These are phyloP conservation scores for Synanthedon tipuliformis DNA, from an alignment of 2,888 invertebrate genomes.

Conservation along the genomic window DNA sequence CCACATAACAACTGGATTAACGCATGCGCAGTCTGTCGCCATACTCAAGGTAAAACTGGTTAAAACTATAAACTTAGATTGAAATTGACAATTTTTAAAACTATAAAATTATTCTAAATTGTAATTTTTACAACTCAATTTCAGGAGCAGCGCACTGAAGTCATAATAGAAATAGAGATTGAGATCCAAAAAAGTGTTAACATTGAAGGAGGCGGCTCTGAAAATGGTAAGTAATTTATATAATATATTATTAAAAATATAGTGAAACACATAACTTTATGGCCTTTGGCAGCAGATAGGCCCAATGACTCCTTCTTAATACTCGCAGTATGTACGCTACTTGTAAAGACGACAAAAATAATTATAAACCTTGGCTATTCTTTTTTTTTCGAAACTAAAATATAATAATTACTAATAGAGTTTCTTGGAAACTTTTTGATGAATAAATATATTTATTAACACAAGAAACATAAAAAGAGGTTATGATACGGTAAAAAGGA, in stretches of 20 bases:
- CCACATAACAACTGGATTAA: slow-evolving; percentile 82
- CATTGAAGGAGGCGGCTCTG: slow-evolving; percentile 49
- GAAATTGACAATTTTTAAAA: slow-evolving; percentile 1
- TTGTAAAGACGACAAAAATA: too few species aligned
- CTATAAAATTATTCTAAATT: neutral
- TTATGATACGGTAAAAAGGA: too few species aligned
- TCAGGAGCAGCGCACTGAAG: slow-evolving; percentile 82
- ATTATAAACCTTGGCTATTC: too few species aligned
- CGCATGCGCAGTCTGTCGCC: slow-evolving; percentile 87
- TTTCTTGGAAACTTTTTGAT: too few species aligned
- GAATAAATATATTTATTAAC: too few species aligned
- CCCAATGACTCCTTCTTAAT: too few species aligned
- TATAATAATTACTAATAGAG: too few species aligned
- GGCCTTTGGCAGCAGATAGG: too few species aligned
- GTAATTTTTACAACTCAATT: slow-evolving; percentile 2
- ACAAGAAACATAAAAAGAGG: too few species aligned
- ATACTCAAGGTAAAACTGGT: slow-evolving; percentile 79
- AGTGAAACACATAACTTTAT: too few species aligned
- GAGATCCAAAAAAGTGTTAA: slow-evolving; percentile 43
- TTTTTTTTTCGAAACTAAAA: too few species aligned
- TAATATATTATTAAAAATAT: neutral
- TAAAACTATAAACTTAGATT: slow-evolving; percentile 1
- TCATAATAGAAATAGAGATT: slow-evolving; percentile 79
- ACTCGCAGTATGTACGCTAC: too few species aligned
- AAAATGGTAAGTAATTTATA: slow-evolving; percentile 36